phyloP scores from a whole-genome alignment of 35 echinoderm and acorn worm species.

The Eucidaris tribuloides region DNA sequence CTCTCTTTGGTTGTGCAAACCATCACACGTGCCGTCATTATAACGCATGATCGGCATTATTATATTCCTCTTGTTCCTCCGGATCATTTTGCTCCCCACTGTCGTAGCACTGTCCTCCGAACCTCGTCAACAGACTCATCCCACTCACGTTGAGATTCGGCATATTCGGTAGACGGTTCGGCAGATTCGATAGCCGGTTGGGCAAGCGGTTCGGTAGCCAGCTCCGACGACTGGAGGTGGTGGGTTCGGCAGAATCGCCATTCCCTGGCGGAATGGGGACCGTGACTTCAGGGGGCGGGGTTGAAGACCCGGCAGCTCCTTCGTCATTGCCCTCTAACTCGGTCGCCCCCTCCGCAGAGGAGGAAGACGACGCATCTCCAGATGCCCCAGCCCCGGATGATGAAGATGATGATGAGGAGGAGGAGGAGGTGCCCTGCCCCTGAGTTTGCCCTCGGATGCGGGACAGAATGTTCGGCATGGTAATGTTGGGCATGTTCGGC shows the following conservation, averaged over 20 bases:
- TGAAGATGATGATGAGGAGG: not conserved
- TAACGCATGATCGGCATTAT: conserved; percentile 5
- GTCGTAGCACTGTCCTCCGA: conserved; percentile 72
- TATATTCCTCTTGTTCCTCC: conserved; percentile 36
- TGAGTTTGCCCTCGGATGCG: conserved; percentile 69
- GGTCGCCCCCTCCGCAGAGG: not conserved
- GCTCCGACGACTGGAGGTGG: conserved; percentile 27
- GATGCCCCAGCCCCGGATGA: not conserved
- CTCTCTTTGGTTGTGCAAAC: not conserved
- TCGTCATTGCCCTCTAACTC: not conserved
- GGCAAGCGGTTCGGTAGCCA: conserved; percentile 65
- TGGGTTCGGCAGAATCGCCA: not conserved
- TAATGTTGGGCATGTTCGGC: conserved; percentile 52
- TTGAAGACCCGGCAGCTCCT: not conserved
- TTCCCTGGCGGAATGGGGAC: conserved; percentile 4
- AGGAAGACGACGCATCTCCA: not conserved
- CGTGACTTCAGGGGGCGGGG: conserved; percentile 41
- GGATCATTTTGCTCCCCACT: conserved; percentile 52
- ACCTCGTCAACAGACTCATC: conserved; percentile 62
- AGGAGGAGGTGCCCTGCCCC: not conserved
- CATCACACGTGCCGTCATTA: not conserved
- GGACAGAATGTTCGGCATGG: conserved; percentile 73
- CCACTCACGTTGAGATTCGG: conserved; percentile 36
- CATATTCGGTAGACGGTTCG: conserved; percentile 3
- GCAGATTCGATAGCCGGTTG: conserved; percentile 8